These are phyloP conservation scores for Ptycholaimellus sp. DNA, from an alignment of 2,888 invertebrate genomes.

Conservation along the genomic window DNA sequence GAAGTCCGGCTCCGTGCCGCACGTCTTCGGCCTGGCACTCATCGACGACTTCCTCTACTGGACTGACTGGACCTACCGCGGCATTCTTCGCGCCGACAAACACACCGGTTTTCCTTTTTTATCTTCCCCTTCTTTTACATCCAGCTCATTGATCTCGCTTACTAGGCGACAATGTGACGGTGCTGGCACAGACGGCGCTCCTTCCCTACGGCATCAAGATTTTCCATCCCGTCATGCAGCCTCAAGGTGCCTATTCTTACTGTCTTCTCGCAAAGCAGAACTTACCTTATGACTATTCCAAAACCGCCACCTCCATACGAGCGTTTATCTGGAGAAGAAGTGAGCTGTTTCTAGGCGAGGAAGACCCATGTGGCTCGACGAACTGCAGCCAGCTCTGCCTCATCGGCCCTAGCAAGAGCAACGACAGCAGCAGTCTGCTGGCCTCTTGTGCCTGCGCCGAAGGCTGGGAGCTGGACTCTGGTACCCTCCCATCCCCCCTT, in stretches of 20 bases:
- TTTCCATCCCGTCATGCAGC: slow-evolving; percentile 74
- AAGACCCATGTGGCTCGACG: slow-evolving; percentile 43
- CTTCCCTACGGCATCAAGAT: slow-evolving; percentile 83
- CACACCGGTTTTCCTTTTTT: no score
- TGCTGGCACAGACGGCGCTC: slow-evolving; percentile 73
- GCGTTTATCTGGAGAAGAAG: no score
- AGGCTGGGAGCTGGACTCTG: slow-evolving; percentile 14
- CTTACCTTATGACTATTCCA: slow-evolving; percentile 12
- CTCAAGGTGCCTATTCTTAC: slow-evolving; percentile 27
- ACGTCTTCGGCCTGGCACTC: slow-evolving; percentile 70
- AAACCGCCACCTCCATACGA: slow-evolving; percentile 13
- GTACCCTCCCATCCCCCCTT: no score
- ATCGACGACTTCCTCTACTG: slow-evolving; percentile 74
- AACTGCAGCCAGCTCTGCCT: slow-evolving; percentile 71
- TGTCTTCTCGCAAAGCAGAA: slow-evolving; percentile 1
- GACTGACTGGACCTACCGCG: slow-evolving; percentile 63
- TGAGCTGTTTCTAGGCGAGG: slow-evolving; percentile 26
- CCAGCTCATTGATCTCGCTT: no score
- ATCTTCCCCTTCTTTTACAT: no score
- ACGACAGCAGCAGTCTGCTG: slow-evolving; percentile 6
- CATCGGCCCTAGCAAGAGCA: slow-evolving; percentile 36
- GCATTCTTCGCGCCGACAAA: slow-evolving; percentile 37
- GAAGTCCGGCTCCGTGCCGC: slow-evolving; percentile 44
- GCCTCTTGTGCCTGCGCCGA: slow-evolving; percentile 15
- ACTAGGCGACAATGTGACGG: slow-evolving; percentile 64